These are phyloP conservation scores for Nesidiocoris tenuis DNA, from an alignment of 2,888 invertebrate species.

Conservation along the genomic window DNA sequence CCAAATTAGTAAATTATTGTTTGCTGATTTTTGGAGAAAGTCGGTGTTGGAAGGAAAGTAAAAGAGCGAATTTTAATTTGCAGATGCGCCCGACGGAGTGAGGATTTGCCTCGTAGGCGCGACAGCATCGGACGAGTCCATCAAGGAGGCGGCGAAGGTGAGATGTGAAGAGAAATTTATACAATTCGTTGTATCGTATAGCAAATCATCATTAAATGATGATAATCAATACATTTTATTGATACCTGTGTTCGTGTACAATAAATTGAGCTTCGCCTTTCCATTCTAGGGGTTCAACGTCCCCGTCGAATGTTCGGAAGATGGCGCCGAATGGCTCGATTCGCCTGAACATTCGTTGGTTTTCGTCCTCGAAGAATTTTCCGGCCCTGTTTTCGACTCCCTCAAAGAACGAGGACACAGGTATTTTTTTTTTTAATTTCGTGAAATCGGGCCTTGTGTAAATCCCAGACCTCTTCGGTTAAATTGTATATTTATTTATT, in stretches of 20 bases:
- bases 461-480: too few relatives aligned
- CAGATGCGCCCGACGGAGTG: conserved; percentile 31
- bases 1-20: too few relatives aligned
- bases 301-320: conserved; percentile 64
- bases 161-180: too few relatives aligned
- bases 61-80: conserved; percentile 10
- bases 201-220: not conserved
- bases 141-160: conserved; percentile 61
- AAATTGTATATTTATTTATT: too few relatives aligned
- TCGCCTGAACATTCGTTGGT: conserved; percentile 64
- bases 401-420: conserved; percentile 65
- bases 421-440: conserved; percentile 54
- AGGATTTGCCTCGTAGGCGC: conserved; percentile 65
- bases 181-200: conserved; percentile 14
- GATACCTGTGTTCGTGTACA: too few relatives aligned
- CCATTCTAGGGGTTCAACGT: conserved; percentile 59
- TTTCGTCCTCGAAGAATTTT: conserved; percentile 73
- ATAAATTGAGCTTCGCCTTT: not conserved
- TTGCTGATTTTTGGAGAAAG: too few relatives aligned
- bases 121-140: conserved; percentile 59
- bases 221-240: too few relatives aligned
- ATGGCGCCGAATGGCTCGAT: conserved; percentile 62
- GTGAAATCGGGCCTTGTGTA: not conserved
- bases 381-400: conserved; percentile 68
- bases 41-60: too few relatives aligned